Base-by-base conservation (phyloP, 2,888 invertebrate species). In the Muscina levida region DNA sequence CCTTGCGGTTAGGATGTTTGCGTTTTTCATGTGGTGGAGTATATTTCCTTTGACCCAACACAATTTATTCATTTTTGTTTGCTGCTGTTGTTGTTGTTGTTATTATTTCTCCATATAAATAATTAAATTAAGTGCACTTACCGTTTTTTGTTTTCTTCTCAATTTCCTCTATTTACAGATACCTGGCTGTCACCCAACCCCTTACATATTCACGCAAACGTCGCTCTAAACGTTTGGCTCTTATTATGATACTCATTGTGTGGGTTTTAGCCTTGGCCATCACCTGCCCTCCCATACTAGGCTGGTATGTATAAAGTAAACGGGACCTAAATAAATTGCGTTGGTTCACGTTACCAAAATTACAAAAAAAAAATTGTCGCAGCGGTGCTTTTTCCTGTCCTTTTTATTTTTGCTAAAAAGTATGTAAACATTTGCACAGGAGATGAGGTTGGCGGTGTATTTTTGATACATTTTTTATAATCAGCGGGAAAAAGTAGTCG, bases 171-270 rank as follows among this genome's bases (percentile, higher is more conserved):
- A 26, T 76, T 76, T 78, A 26, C 83, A 92, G 95, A 84, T 98
- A 98, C 91, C 92, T 98, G 84, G 98, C 98, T 19, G 97, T 98
- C 73, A 98, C 97, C 56, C 95, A 96, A 87, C 98, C 98, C 0
- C 91, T 98, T 83, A 95, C 96, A 79, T 98, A 98, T 91, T 97
- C 97, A 51, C 94, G 96, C 85, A 93, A 97, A 86, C 92, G 97
- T 85, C 94, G 98, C 74, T 96, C 96, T 1, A 96, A 96, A 91
- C 93, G 96, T 79, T 91, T 97, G 77, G 97, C 97, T 0, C 93
- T 96, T 68, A 92, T 95, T 13, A 96, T 98, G 95, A 97, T 98
- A 82, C 92, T 96, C 62, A 94, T 95, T 57, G 98, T 98, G 0
- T 98, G 98, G 98, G 92, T 96, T 5, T 92, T 96, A 24, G 97